Percentiles rank a stretch among this genome's conserved stretches.
phyloP scores from a whole-genome alignment of 2,888 invertebrate species.

The Nycteola revayana region DNA sequence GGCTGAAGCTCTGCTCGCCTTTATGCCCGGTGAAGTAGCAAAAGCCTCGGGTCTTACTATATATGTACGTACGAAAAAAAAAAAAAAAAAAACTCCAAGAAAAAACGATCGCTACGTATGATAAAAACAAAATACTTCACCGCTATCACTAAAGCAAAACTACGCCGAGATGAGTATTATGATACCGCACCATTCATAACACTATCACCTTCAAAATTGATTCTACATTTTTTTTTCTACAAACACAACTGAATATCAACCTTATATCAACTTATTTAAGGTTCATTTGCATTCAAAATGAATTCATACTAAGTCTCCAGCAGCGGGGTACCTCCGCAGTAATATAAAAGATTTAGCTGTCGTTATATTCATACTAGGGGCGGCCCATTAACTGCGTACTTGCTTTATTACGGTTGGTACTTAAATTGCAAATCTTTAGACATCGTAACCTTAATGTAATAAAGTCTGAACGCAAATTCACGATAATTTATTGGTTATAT shows the following conservation, averaged over 20 bases:
- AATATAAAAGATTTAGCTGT: constrained; percentile 61
- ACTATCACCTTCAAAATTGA: neutral
- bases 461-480: constrained; percentile 22
- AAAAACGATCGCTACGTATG: too few relatives aligned
- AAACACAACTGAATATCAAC: constrained; percentile 8
- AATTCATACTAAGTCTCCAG: constrained; percentile 26
- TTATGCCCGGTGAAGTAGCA: too few relatives aligned
- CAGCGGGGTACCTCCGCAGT: constrained; percentile 22
- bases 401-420: constrained; percentile 43
- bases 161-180: too few relatives aligned
- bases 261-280: constrained; percentile 14
- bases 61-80: too few relatives aligned
- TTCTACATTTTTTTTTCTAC: constrained; percentile 1
- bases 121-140: too few relatives aligned
- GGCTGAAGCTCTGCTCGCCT: too few relatives aligned
- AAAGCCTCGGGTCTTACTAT: too few relatives aligned
- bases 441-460: constrained; percentile 23
- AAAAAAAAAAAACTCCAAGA: too few relatives aligned
- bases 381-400: constrained; percentile 48
- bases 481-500: constrained; percentile 31
- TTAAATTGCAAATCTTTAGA: constrained; percentile 29
- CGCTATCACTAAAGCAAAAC: too few relatives aligned
- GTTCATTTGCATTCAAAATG: constrained; percentile 35
- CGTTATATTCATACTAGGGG: constrained; percentile 54
- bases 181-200: too few relatives aligned